Evolutionary conservation across 1,140 invertebrate species (phyloP), one percentile per base, ranked within the genome.

Genomic region (Aphaenogaster floridana): DNA sequence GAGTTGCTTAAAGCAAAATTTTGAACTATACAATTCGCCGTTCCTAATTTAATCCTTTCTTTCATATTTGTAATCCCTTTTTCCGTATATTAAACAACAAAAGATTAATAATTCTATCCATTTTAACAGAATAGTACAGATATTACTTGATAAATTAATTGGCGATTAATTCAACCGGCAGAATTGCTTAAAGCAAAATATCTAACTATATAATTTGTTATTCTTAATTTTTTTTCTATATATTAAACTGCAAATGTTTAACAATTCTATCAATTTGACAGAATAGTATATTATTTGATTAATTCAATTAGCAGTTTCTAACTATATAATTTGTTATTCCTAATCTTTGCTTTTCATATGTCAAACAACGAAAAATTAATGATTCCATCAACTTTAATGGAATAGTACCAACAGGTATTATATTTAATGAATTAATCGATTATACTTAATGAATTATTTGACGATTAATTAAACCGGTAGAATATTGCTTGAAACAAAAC

Each of bases 151-250:
- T 8, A 28, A 59, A 21, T 28, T 59, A 66, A 66, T 66, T 3
- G 36, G 3, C 17, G 17, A 66, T 66, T 39, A 66, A 66, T n/a
- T 39, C 36, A 8, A 39, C 8, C 8, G 17, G 17, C 0, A 17
- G 34, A 66, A 66, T 66, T 39, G 17, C 36, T 66, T n/a, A 9
- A 66, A 66, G 17, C 17, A 66, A 66, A n/a, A 39, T 66, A 39
- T 66, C 63, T 2, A 66, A 39, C 34, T n/a, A n/a, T 64, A 39
- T 9, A 15, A 63, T 50, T 50, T 50, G 48, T 52, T 52, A 15
- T 17, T 52, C 17, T 15, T 52, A 9, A 9, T 17, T 5, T 52
- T 17, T 52, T 17, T 17, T 6, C 13, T 52, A 52, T 15, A 52
- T 52, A 52, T 52, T 5, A 17, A 17, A 52, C 50, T 17, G 0